A percentile compares a stretch with the other conserved stretches of the same genome.
phyloP scores from a whole-genome alignment of 2,797 vertebrate genomes.

The Micrastur ruficollis region DNA sequence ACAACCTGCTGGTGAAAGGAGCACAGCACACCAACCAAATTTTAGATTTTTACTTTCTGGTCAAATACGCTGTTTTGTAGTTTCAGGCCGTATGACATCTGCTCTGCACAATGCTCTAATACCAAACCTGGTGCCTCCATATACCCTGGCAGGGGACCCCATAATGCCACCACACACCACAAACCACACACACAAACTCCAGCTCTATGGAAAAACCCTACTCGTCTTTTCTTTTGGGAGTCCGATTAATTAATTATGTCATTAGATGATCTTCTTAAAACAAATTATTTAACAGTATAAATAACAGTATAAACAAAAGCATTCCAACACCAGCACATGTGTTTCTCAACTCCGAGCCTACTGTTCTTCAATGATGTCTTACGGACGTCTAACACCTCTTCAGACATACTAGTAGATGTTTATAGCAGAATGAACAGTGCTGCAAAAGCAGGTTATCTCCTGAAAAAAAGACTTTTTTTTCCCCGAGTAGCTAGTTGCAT shows the following conservation, averaged over 20 bases:
- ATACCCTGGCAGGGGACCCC: accelerated
- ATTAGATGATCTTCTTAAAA: not conserved
- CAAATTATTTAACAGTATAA: not conserved
- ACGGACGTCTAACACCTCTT: not conserved
- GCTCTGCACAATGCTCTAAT: not conserved
- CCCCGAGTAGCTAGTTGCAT: not conserved
- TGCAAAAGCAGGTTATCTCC: not conserved
- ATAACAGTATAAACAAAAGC: not conserved
- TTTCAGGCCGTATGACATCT: not conserved
- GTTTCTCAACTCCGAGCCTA: not conserved
- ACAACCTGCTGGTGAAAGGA: not conserved
- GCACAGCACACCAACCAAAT: not conserved
- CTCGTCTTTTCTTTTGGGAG: not conserved
- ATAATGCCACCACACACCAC: not conserved
- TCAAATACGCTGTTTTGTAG: accelerated
- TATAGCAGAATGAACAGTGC: not conserved
- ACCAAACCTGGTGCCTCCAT: not conserved
- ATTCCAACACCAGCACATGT: not conserved
- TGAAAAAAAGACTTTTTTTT: not conserved
- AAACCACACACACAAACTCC: no score
- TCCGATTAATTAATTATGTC: not conserved
- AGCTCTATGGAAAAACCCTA: not conserved
- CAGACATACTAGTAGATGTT: not conserved
- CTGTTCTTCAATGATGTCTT: not conserved
- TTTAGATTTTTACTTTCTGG: not conserved